Evolutionary conservation across 2,888 invertebrate genomes (phyloP).

Genomic region (Anticlea derivata): DNA sequence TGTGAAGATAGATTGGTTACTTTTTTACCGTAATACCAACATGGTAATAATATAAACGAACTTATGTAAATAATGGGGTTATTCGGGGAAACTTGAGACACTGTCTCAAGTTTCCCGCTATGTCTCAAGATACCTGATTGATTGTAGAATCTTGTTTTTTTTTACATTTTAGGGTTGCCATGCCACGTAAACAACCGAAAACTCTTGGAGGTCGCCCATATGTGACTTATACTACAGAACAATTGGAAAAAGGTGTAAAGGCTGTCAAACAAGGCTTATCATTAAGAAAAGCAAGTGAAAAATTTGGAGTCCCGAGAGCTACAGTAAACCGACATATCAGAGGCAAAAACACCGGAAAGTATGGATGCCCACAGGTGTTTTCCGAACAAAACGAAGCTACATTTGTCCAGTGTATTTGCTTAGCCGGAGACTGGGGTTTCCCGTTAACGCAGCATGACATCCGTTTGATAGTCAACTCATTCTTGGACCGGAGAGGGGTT

Average conservation of each 20-base stretch:
- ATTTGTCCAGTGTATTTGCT: conserved; percentile 15
- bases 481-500: conserved; percentile 7
- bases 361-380: conserved; percentile 8
- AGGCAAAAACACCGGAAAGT: conserved; percentile 4
- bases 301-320: conserved; percentile 7
- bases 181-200: conserved; percentile 9
- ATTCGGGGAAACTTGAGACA: conserved; percentile 6
- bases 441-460: conserved; percentile 12
- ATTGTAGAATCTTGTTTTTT: conserved; percentile 1
- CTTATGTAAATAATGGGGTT: conserved; percentile 3
- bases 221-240: conserved; percentile 6
- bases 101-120: background rate
- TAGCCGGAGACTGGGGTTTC: conserved; percentile 18
- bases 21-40: conserved; percentile 4
- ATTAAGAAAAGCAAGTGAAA: conserved; percentile 8
- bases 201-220: conserved; percentile 4
- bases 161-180: too few species aligned
- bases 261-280: conserved; percentile 5
- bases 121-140: conserved; percentile 6
- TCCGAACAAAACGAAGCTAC: conserved; percentile 5
- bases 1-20: conserved; percentile 6
- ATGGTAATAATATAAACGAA: conserved; percentile 1
- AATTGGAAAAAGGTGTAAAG: conserved; percentile 4
- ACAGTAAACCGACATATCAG: conserved; percentile 5
- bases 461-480: conserved; percentile 12